Evolutionary conservation across 2,797 vertebrate genomes (phyloP), one percentile per base, ranked within the genome.

Genomic region (Rhynchotus rufescens): DNA sequence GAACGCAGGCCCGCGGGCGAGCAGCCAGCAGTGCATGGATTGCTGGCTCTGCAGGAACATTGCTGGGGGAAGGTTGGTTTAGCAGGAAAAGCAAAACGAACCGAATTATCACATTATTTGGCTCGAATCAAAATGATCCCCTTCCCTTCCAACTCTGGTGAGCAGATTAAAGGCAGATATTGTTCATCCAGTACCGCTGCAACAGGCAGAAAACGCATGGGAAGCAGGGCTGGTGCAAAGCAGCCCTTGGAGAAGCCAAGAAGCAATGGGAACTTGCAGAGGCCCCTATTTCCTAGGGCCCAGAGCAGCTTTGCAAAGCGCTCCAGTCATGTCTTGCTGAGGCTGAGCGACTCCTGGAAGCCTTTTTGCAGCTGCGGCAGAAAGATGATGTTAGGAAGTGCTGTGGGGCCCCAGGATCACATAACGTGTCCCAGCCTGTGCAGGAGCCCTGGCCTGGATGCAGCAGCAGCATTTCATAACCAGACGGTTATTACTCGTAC

Each of bases 201-300:
- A 8, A n/a, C n/a, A 47, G n/a, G 65, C 45, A 25, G n/a, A 26
- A 47, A 32, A 22, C 10, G 10, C 16, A 9, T 34, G 10, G 13
- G 3, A 5, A 67, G 44, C 16, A 16, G 52, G 52, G 26, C 6
- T 30, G 52, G 26, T 14, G n/a, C 32, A 45, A 11, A 34, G 32
- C 21, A 47, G 44, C 25, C n/a, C 20, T 16, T 34, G 32, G n/a
- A 19, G 22, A 34, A 11, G 15, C 19, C 11, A 42, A 42, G 44
- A 12, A 22, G 28, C 21, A 1, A 0, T 1, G 7, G 3, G 6
- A n/a, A 21, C 1, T 0, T 15, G 68, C 38, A 15, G 52, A 10
- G 19, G 12, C 47, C 38, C 44, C 7, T 30, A 25, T 28, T 4
- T 6, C 15, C 57, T 8, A 36, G 23, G 22, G 5, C 60, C 49